phyloP scores from a whole-genome alignment of 2,113 vertebrate genomes.

The Lota lota region DNA sequence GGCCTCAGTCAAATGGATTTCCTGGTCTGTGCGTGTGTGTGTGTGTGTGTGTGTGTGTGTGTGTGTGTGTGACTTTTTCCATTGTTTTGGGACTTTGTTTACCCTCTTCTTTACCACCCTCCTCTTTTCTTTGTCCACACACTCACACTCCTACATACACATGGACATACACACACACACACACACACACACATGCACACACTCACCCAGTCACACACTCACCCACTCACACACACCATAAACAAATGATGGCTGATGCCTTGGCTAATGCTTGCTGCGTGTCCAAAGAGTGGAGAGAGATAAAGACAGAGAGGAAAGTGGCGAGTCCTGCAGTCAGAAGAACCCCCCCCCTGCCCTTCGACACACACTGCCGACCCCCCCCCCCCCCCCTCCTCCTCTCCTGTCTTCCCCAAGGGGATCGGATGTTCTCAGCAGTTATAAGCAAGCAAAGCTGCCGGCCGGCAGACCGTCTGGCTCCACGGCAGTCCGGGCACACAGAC shows the following conservation, averaged over 20 bases:
- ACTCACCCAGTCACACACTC: constrained; percentile 31
- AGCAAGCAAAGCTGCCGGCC: constrained; percentile 77
- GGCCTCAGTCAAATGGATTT: constrained; percentile 9
- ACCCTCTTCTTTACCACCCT: constrained; percentile 5
- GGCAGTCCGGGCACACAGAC: constrained; percentile 76
- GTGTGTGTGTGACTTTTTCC: constrained; percentile 27
- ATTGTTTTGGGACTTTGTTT: constrained; percentile 29
- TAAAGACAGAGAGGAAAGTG: constrained; percentile 68
- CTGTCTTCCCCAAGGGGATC: constrained; percentile 78
- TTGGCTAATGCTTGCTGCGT: constrained; percentile 67
- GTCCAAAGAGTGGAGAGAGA: constrained; percentile 66
- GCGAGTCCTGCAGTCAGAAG: constrained; percentile 50
- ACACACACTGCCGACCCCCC: constrained; percentile 9
- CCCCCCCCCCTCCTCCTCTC: constrained; percentile 44
- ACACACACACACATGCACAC: constrained; percentile 38
- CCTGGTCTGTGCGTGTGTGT: background rate
- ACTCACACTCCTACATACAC: constrained; percentile 29
- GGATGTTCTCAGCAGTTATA: constrained; percentile 85
- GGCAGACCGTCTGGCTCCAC: constrained; percentile 86
- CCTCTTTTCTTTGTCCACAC: background rate
- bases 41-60: too few relatives aligned
- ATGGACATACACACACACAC: constrained; percentile 38
- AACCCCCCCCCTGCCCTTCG: constrained; percentile 9
- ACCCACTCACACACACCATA: constrained; percentile 46
- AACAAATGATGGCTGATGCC: constrained; percentile 51